These are phyloP conservation scores for Aphrocallistes beatrix DNA, from an alignment of 37 sponge, comb jelly and placozoan species.

Conservation along the genomic window DNA sequence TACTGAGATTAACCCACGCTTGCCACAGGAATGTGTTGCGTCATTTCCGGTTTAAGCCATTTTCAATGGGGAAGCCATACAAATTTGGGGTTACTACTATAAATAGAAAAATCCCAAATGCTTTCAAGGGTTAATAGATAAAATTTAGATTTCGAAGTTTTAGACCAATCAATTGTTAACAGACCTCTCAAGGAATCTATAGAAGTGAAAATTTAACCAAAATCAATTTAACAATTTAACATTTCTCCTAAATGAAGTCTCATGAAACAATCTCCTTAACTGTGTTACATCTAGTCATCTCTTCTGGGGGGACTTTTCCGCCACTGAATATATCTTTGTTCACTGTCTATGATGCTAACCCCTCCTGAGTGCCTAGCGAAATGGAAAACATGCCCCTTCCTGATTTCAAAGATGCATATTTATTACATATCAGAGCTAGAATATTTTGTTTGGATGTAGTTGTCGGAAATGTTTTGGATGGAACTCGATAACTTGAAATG, in stretches of 20 bases:
- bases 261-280: slow-evolving; percentile 5
- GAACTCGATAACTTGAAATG: background rate
- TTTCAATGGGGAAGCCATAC: too few relatives aligned
- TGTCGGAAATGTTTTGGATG: background rate
- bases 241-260: slow-evolving; percentile 1
- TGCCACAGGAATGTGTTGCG: too few relatives aligned
- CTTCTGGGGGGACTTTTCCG: too few relatives aligned
- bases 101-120: too few relatives aligned
- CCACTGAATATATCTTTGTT: background rate
- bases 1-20: too few relatives aligned
- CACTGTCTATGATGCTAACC: background rate
- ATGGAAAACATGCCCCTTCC: background rate
- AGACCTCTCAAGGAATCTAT: background rate
- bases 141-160: background rate
- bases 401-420: background rate
- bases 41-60: too few relatives aligned
- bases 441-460: background rate
- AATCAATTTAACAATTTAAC: background rate
- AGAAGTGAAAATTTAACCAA: background rate
- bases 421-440: background rate
- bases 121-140: background rate
- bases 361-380: background rate
- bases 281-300: background rate
- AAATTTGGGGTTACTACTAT: too few relatives aligned
- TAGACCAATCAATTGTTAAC: background rate